Evolutionary conservation across 2,888 invertebrate species (phyloP).

Genomic region (Graphium colonna): DNA sequence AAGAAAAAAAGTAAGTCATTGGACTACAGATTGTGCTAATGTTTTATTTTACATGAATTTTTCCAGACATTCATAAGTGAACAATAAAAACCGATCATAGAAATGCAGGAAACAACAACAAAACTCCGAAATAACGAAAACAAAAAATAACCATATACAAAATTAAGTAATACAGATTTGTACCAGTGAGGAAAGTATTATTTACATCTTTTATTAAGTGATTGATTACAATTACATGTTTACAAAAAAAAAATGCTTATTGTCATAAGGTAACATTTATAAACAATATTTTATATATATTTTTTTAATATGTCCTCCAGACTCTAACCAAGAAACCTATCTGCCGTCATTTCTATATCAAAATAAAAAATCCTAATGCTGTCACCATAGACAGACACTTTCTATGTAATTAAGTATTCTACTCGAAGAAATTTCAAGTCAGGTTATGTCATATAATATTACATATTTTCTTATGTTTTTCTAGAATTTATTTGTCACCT

Average conservation of each 20-base stretch:
- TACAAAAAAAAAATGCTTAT: constrained; percentile 66
- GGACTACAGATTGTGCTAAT: constrained; percentile 54
- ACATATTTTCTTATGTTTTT: too few relatives aligned
- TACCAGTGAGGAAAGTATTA: constrained; percentile 43
- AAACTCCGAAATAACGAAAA: constrained; percentile 45
- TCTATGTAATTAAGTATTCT: too few relatives aligned
- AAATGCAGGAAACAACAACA: constrained; percentile 65
- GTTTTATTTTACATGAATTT: constrained; percentile 40
- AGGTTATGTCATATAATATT: not conserved
- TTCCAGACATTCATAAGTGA: too few relatives aligned
- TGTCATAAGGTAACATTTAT: constrained; percentile 59
- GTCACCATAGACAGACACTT: not conserved
- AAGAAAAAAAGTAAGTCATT: constrained; percentile 13
- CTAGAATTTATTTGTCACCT: too few relatives aligned
- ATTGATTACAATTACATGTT: constrained; percentile 44
- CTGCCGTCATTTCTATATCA: not conserved
- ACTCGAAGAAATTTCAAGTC: too few relatives aligned
- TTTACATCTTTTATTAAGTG: constrained; percentile 47
- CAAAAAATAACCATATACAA: constrained; percentile 43
- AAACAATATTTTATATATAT: constrained; percentile 34
- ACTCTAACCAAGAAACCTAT: constrained; percentile 7
- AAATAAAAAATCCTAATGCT: constrained; percentile 9
- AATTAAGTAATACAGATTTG: constrained; percentile 43
- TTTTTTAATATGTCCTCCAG: constrained; percentile 24
- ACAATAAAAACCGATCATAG: constrained; percentile 69